Conservation (phyloP, 2,888 invertebrate genomes). For the Dilophus febrilis region DNA sequence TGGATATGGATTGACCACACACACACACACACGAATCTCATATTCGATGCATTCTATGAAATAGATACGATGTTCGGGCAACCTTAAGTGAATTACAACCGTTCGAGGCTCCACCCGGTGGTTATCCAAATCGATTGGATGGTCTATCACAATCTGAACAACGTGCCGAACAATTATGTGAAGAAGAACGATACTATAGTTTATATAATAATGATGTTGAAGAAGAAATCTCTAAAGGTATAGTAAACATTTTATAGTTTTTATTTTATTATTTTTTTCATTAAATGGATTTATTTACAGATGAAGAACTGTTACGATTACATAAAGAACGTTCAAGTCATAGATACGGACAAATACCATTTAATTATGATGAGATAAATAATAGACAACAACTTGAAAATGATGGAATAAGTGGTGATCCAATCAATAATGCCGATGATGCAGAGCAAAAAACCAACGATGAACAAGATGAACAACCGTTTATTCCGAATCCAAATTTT, state of each 20-base stretch:
- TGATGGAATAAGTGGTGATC: slow-evolving; percentile 34
- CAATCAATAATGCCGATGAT: slow-evolving; percentile 27
- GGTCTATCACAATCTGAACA: slow-evolving; percentile 54
- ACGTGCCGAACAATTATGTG: slow-evolving; percentile 78
- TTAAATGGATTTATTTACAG: too few species aligned
- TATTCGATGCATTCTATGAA: too few species aligned
- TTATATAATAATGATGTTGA: slow-evolving; percentile 77
- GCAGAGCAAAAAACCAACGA: slow-evolving; percentile 32
- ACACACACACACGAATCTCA: too few species aligned
- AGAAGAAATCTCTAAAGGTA: slow-evolving; percentile 81
- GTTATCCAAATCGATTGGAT: slow-evolving; percentile 38
- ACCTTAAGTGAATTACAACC: slow-evolving; percentile 69
- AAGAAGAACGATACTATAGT: slow-evolving; percentile 86
- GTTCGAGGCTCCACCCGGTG: slow-evolving; percentile 65
- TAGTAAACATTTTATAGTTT: too few species aligned
- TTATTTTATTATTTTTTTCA: too few species aligned
- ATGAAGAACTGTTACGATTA: slow-evolving; percentile 80
- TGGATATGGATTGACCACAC: too few species aligned
- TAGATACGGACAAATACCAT: slow-evolving; percentile 58
- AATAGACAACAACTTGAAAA: slow-evolving; percentile 55
- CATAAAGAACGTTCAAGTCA: slow-evolving; percentile 44
- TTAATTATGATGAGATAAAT: slow-evolving; percentile 49
- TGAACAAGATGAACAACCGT: slow-evolving; percentile 60
- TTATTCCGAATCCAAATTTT: slow-evolving; percentile 51
- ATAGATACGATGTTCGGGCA: slow-evolving; percentile 91